Base-by-base conservation (phyloP, 2,797 vertebrate genomes). In the Gadopsis marmoratus region DNA sequence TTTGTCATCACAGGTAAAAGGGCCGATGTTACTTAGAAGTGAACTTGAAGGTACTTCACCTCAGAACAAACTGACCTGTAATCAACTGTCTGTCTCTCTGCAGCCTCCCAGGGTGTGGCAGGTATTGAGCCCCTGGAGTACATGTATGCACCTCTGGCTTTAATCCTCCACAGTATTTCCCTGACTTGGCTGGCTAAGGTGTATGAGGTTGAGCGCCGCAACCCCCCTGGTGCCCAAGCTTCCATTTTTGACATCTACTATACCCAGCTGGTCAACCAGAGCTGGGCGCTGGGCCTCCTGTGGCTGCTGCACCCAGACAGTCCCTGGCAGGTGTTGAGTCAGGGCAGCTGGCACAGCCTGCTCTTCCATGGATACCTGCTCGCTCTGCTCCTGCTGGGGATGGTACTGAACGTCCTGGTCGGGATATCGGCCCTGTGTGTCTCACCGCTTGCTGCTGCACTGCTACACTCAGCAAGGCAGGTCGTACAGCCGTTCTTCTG, bases 361-460 rank as follows among this genome's bases (percentile, higher is more conserved):
- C 92, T 96, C 55, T 96, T 96, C 77, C 79, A 94, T 0, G 94
- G 92, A 26, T 96, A 95, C 83, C 89, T 96, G 80, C 71, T 92
- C 0, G 94, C 94, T 39, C 85, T 96, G 21, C 82, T 96, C 50
- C 82, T 96, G 69, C 85, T 96, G 78, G 94, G 95, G 6, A 86
- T 89, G 74, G 68, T 87, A 0, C 78, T 95, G 64, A 90, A 91
- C 82, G 86, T 95, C 26, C 68, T 93, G 31, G 80, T 94, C 0
- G 53, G 78, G 12, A 10, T 92, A 6, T 84, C 83, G 0, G 90
- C 93, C 23, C 82, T 96, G 56, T 66, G 82, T 19, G 64, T 92
- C 26, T 96, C 95, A 0, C 93, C 94, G 0, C 39, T 95, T 2
- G 82, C 91, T 0, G 94, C 93, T 4, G 92, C 91, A 0, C 31